A percentile compares a stretch with the other conserved stretches of the same genome.
phyloP scores from a whole-genome alignment of 2,888 invertebrate genomes.

The Drosophila nr. medialis region DNA sequence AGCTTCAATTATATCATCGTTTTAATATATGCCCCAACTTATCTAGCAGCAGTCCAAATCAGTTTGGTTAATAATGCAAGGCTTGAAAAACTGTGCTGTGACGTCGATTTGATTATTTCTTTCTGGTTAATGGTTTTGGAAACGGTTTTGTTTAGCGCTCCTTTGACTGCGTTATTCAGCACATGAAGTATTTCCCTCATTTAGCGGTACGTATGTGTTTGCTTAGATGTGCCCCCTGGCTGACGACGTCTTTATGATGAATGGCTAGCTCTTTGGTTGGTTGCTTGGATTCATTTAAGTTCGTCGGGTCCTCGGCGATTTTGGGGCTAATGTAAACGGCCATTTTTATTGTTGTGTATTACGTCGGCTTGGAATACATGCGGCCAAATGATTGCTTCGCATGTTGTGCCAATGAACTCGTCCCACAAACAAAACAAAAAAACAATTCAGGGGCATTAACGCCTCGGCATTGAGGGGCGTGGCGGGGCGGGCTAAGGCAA shows the following conservation, averaged over 20 bases:
- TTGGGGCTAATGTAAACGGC: conserved; percentile 65
- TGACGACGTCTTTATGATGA: conserved; percentile 44
- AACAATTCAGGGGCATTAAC: conserved; percentile 50
- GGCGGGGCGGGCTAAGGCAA: not conserved
- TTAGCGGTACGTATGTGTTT: conserved; percentile 17
- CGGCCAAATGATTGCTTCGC: conserved; percentile 70
- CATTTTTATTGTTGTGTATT: conserved; percentile 46
- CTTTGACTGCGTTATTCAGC: conserved; percentile 42
- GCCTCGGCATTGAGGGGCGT: conserved; percentile 11
- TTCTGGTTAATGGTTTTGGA: conserved; percentile 40
- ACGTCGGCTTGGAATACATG: conserved; percentile 16
- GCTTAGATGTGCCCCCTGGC: conserved; percentile 22
- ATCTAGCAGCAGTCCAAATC: conserved; percentile 8
- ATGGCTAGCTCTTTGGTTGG: conserved; percentile 28
- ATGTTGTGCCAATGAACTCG: conserved; percentile 74
- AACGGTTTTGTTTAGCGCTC: conserved; percentile 52
- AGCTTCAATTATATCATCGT: not conserved
- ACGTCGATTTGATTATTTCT: conserved; percentile 27
- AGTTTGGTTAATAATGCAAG: conserved; percentile 22
- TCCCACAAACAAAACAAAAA: conserved; percentile 16
- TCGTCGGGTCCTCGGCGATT: conserved; percentile 12
- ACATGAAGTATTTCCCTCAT: conserved; percentile 20
- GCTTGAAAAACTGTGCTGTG: conserved; percentile 15
- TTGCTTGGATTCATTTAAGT: conserved; percentile 11
- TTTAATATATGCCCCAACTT: conserved; percentile 4